A percentile compares a stretch with the other conserved stretches of the same genome.
phyloP scores from a whole-genome alignment of 2,888 invertebrate genomes.

The Scaptomyza cyrtandrae region DNA sequence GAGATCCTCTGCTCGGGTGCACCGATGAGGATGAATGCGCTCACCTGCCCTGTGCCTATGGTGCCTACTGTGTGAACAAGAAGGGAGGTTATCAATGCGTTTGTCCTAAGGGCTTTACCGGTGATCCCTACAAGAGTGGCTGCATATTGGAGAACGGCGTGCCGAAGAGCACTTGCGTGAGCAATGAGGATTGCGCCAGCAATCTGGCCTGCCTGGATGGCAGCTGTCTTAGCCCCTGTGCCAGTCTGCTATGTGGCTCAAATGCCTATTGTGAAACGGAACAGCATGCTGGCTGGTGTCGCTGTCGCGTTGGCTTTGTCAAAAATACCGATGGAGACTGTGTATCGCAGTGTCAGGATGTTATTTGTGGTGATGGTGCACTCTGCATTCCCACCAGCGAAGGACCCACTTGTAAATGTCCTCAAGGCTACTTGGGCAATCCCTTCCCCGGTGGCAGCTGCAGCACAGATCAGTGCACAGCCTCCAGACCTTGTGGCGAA shows the following conservation, averaged over 20 bases:
- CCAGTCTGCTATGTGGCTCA: constrained; percentile 90
- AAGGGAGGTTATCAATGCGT: constrained; percentile 94
- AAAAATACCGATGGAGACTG: constrained; percentile 93
- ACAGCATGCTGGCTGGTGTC: constrained; percentile 94
- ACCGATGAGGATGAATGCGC: constrained; percentile 94
- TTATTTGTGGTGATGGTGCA: constrained; percentile 92
- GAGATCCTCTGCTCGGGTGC: constrained; percentile 93
- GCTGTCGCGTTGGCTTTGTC: constrained; percentile 92
- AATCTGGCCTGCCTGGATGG: constrained; percentile 92
- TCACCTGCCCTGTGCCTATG: constrained; percentile 93
- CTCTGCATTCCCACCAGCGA: constrained; percentile 93
- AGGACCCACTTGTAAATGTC: constrained; percentile 95
- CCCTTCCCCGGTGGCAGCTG: constrained; percentile 96
- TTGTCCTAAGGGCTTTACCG: constrained; percentile 92
- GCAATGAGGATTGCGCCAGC: constrained; percentile 91
- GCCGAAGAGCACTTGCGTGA: constrained; percentile 88
- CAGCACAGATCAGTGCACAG: constrained; percentile 92
- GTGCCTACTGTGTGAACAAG: constrained; percentile 94
- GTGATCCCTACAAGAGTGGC: constrained; percentile 93
- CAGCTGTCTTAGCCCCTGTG: constrained; percentile 93
- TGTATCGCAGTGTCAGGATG: constrained; percentile 87
- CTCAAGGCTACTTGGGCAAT: constrained; percentile 94
- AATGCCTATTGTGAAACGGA: constrained; percentile 95
- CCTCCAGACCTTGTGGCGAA: constrained; percentile 90
- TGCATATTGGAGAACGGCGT: constrained; percentile 88